Evolutionary conservation across 1,140 invertebrate genomes (phyloP).

Genomic region (Chlorops oryzae): DNA sequence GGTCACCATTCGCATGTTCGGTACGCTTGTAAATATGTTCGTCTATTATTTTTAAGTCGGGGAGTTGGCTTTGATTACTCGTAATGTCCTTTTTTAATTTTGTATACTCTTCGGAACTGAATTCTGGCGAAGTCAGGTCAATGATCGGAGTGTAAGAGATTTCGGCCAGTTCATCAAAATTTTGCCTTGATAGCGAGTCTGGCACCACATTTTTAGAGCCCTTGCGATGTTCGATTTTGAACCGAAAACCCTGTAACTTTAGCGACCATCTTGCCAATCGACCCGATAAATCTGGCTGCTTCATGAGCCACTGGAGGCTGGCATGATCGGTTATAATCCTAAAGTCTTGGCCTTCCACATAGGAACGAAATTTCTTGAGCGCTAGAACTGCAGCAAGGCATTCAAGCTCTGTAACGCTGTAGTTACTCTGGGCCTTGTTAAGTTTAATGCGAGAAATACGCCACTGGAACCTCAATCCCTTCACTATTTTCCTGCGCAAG

Average conservation of each 20-base stretch:
- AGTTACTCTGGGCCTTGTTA: too few relatives aligned
- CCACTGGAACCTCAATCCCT: too few relatives aligned
- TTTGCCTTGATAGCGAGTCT: slow-evolving; percentile 23
- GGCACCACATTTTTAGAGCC: slow-evolving; percentile 32
- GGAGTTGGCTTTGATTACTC: background rate
- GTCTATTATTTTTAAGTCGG: slow-evolving; percentile 1
- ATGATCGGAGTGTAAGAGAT: background rate
- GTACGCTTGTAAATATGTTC: background rate
- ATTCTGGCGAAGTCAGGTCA: slow-evolving; percentile 1
- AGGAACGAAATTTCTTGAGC: background rate
- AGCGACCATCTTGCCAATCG: too few relatives aligned
- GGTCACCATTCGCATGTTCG: background rate
- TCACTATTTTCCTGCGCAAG: too few relatives aligned
- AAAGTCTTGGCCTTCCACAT: too few relatives aligned
- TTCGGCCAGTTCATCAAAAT: slow-evolving; percentile 4
- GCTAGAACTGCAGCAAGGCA: background rate
- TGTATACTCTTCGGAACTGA: background rate
- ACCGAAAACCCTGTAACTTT: background rate
- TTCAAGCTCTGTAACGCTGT: slow-evolving; percentile 28
- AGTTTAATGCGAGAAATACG: too few relatives aligned
- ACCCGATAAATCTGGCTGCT: too few relatives aligned
- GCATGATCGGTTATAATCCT: too few relatives aligned
- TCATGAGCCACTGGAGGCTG: too few relatives aligned
- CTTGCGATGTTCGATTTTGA: slow-evolving; percentile 25
- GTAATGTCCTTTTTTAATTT: background rate